These are phyloP conservation scores for Sternotherus odoratus DNA, from an alignment of 2,797 vertebrate genomes.

Conservation along the genomic window DNA sequence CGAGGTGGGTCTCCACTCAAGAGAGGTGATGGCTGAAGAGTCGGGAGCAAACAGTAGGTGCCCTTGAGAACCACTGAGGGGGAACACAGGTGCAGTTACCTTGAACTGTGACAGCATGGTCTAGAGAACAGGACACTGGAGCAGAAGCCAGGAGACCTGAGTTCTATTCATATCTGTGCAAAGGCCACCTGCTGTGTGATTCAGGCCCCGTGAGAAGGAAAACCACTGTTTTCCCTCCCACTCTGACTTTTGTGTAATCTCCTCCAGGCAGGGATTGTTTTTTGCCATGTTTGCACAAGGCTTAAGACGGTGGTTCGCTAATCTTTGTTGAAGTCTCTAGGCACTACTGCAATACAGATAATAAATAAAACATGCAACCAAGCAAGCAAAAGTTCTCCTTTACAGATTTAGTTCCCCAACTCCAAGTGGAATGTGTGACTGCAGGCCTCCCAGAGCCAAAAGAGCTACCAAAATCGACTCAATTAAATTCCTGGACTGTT, in stretches of 20 bases:
- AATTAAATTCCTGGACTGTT: neutral
- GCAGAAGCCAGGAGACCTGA: neutral
- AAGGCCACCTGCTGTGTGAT: neutral
- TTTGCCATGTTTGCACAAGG: neutral
- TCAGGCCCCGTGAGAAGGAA: neutral
- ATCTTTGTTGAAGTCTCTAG: fast-evolving
- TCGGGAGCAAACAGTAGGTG: neutral
- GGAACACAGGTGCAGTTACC: neutral
- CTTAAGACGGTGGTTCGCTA: neutral
- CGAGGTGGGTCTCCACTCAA: neutral
- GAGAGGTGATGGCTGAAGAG: neutral
- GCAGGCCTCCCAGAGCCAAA: neutral
- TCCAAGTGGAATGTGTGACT: fast-evolving
- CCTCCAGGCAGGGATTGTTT: neutral
- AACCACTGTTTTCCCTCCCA: neutral
- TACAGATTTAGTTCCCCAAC: neutral
- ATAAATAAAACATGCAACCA: too few species aligned
- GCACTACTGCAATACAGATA: neutral
- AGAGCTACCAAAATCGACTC: neutral
- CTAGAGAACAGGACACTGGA: neutral
- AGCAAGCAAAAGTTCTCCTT: neutral
- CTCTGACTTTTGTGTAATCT: neutral
- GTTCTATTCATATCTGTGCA: neutral
- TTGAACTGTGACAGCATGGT: neutral
- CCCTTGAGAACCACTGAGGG: neutral